Conservation (phyloP, 2,113 vertebrate species). For the Heliornis fulica region DNA sequence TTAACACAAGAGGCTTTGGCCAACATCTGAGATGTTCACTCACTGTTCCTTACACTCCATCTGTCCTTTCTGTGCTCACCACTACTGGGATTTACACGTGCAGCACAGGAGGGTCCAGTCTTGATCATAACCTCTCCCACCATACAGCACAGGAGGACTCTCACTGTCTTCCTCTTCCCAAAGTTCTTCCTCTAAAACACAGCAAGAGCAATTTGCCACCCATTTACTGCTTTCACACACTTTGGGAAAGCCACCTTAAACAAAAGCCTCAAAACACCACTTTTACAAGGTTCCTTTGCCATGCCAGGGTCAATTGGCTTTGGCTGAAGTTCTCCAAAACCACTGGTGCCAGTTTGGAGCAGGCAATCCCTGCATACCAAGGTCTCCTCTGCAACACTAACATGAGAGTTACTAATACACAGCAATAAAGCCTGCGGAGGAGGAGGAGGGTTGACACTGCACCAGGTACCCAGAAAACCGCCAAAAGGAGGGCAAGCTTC, state of each 20-base stretch:
- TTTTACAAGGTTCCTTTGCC: not conserved
- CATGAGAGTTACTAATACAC: not conserved
- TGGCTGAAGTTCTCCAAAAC: not conserved
- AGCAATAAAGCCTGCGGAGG: not conserved
- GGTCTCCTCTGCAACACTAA: not conserved
- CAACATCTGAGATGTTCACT: not conserved
- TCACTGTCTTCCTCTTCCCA: not conserved
- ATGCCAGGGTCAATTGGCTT: not conserved
- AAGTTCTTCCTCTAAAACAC: not conserved
- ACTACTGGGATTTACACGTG: fast-evolving
- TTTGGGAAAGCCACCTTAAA: not conserved
- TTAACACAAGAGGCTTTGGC: not conserved
- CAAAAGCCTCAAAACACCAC: not conserved
- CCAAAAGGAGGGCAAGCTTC: not conserved
- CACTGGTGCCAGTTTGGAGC: not conserved
- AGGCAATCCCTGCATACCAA: not conserved
- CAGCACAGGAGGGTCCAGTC: not conserved
- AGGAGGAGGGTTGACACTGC: not conserved
- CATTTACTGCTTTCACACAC: not conserved
- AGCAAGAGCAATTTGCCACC: not conserved
- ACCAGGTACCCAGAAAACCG: not conserved
- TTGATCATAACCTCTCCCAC: not conserved
- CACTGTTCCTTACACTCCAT: not conserved
- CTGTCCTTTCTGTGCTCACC: not conserved
- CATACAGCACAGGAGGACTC: not conserved